Base-by-base conservation (phyloP, 2,888 invertebrate species). In the Caenorhabditis sulstoni region DNA sequence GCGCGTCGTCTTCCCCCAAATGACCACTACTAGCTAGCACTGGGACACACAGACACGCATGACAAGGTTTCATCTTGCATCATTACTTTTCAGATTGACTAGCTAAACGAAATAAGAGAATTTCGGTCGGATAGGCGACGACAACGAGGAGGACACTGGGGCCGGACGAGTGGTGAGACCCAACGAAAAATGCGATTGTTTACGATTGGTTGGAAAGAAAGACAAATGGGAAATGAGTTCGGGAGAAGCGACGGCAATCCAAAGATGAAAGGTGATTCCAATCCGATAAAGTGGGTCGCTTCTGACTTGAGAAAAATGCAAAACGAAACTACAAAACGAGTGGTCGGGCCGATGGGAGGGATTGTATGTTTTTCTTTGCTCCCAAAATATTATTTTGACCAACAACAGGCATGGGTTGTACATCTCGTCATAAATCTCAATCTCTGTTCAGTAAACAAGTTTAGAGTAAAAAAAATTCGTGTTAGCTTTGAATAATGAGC, bases 1-100 rank as follows among this genome's bases (percentile, higher is more conserved):
- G 61, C 55, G 70, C 47, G 44, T 71, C 62, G 29, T 47, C 55
- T 44, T 52, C 61, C 64, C 64, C 64, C 64, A 64, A 73, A 73
- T 73, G 64, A 73, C 64, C 58, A 57, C 47, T 22, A n/a, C n/a
- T n/a, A n/a, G n/a, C n/a, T n/a, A 61, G 18, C 20, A 50, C 57
- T 71, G 55, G 49, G 62, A 55, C 64, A 47, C 45, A 61, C 14
- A 45, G 49, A 61, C 39, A 73, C 64, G 73, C 73, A 73, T 73
- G 73, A 73, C 64, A 73, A 73, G 57, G 73, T 73, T 73, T 73
- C 73, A 73, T 73, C 73, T 73, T 73, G 73, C 73, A 73, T 73
- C 73, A 73, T 64, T 64, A 64, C 73, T 73, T 73, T 71, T 65
- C 73, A 73, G 73, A 73, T 73, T 73, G 73, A 73, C 73, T 64